A percentile compares a stretch with the other conserved stretches of the same genome.
These are phyloP conservation scores for Lithophane leautieri DNA, from an alignment of 2,888 invertebrate species.

Conservation along the genomic window DNA sequence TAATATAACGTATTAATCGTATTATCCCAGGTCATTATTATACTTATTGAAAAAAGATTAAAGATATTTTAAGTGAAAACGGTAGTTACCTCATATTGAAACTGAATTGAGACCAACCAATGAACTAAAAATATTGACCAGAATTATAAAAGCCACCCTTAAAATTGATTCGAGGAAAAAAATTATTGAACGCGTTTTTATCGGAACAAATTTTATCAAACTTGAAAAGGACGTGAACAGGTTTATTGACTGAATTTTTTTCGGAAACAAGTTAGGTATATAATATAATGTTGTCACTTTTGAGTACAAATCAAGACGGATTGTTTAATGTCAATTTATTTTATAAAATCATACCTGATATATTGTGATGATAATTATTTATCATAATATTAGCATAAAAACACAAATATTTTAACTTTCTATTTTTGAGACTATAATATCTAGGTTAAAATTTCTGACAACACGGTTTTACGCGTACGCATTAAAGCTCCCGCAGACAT, in stretches of 20 bases:
- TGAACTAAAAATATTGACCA: slow-evolving; percentile 5
- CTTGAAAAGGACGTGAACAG: slow-evolving; percentile 9
- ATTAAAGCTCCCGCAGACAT: not conserved
- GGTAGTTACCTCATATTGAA: slow-evolving; percentile 8
- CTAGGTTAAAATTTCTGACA: not conserved
- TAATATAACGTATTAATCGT: not conserved
- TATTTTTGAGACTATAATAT: not conserved
- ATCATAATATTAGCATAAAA: slow-evolving; percentile 4
- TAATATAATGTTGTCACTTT: slow-evolving; percentile 3
- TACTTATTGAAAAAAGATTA: not conserved
- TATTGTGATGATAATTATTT: not conserved
- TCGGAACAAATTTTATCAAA: slow-evolving; percentile 18
- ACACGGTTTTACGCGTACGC: not conserved
- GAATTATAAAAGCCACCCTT: slow-evolving; percentile 9
- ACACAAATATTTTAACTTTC: slow-evolving; percentile 6
- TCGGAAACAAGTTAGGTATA: not conserved
- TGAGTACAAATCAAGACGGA: not conserved
- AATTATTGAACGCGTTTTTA: slow-evolving; percentile 33
- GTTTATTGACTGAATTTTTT: slow-evolving; percentile 3
- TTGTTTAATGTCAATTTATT: slow-evolving; percentile 3
- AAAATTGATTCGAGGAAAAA: slow-evolving; percentile 29
- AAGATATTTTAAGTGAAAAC: not conserved
- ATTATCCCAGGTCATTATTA: not conserved
- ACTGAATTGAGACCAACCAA: slow-evolving; percentile 20
- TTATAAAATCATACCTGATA: slow-evolving; percentile 7